Conservation (phyloP, 2,113 vertebrate species). For the Asarcornis scutulata region DNA sequence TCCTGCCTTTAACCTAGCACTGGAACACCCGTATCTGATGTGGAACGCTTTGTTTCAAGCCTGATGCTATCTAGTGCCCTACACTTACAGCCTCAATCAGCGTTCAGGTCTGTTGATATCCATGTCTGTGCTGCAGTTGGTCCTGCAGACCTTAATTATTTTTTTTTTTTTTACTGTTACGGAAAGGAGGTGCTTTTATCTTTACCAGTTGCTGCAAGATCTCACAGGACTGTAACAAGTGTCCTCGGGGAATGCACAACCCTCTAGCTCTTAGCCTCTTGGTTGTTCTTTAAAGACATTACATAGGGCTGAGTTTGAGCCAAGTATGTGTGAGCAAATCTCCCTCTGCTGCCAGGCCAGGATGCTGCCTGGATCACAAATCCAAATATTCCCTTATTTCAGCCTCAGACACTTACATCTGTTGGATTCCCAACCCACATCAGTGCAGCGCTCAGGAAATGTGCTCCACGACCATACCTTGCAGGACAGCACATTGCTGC, state of each 20-base stretch:
- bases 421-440: not conserved
- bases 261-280: not conserved
- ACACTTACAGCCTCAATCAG: not conserved
- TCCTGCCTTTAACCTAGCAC: too few species aligned
- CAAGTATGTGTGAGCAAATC: conserved; percentile 57
- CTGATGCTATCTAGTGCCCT: not conserved
- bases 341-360: conserved; percentile 52
- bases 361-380: conserved; percentile 1
- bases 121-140: not conserved
- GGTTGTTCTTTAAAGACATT: conserved; percentile 47
- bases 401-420: not conserved
- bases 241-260: not conserved
- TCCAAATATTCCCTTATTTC: conserved; percentile 6
- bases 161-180: not conserved
- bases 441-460: not conserved
- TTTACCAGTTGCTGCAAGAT: not conserved
- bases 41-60: not conserved
- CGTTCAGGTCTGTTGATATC: not conserved
- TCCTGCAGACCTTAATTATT: not conserved
- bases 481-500: not conserved
- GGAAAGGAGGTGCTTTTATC: not conserved
- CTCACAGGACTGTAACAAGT: not conserved
- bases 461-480: not conserved
- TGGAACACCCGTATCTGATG: accelerated
- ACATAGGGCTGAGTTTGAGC: conserved; percentile 29